Evolutionary conservation across 2,113 vertebrate species (phyloP).

Genomic region (Pagrus major): DNA sequence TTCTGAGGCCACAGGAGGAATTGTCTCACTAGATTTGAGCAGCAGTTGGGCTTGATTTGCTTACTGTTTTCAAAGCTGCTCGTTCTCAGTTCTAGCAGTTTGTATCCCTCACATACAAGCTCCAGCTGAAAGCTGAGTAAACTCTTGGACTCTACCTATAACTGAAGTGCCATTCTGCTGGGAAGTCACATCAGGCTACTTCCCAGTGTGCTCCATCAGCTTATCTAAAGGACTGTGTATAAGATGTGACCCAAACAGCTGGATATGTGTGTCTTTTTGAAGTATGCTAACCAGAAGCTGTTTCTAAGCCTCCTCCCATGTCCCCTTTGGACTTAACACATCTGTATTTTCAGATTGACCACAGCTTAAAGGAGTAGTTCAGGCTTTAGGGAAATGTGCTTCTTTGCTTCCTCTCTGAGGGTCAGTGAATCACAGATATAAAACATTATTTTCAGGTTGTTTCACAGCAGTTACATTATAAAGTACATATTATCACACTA

Average conservation of each 20-base stretch:
- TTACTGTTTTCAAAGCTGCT: conserved; percentile 34
- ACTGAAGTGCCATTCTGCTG: conserved; percentile 36
- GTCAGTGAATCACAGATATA: no score
- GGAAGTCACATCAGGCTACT: conserved; percentile 1
- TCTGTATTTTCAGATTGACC: not conserved
- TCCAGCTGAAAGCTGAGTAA: conserved; percentile 41
- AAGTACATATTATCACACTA: no score
- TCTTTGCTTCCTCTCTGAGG: no score
- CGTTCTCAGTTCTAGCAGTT: conserved; percentile 22
- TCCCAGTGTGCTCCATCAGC: not conserved
- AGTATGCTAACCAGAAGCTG: not conserved
- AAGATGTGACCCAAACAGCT: conserved; percentile 10
- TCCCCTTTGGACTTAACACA: not conserved
- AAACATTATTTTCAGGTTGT: no score
- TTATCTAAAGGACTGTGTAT: not conserved
- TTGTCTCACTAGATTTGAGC: conserved; percentile 11
- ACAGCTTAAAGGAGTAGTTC: not conserved
- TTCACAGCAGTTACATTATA: no score
- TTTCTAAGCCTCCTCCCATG: not conserved
- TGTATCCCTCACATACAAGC: conserved; percentile 17
- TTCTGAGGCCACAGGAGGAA: not conserved
- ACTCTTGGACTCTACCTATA: conserved; percentile 10
- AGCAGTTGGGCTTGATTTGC: not conserved
- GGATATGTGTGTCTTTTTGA: not conserved
- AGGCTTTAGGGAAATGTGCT: no score